Conservation (phyloP, 2,113 vertebrate species). For the Hippocampus guttulatus region DNA sequence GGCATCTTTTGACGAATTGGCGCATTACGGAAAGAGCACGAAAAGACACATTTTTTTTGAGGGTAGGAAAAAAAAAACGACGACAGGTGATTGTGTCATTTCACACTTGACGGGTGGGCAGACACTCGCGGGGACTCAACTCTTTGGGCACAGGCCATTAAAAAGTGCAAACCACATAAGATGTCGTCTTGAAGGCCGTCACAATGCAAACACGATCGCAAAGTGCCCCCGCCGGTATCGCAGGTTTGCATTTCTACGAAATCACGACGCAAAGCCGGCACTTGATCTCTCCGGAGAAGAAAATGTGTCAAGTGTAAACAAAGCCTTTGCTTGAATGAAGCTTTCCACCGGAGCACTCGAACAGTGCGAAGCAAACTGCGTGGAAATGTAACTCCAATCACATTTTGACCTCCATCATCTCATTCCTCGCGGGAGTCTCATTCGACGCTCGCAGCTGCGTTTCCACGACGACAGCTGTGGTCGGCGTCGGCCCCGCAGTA, state of each 20-base stretch:
- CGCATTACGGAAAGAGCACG: too few relatives aligned
- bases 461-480: neutral
- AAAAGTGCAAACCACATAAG: neutral
- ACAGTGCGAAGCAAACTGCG: slow-evolving; percentile 17
- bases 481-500: neutral
- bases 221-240: too few relatives aligned
- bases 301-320: slow-evolving; percentile 15
- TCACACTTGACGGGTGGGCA: neutral
- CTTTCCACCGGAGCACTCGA: neutral
- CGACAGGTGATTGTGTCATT: neutral
- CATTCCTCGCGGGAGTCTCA: slow-evolving; percentile 15
- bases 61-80: neutral
- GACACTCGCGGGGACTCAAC: neutral
- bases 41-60: too few relatives aligned
- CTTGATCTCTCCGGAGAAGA: slow-evolving; percentile 10
- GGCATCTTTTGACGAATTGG: too few relatives aligned
- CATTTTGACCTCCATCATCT: neutral
- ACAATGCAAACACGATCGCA: too few relatives aligned
- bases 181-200: neutral
- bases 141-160: neutral
- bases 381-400: slow-evolving; percentile 21
- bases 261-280: neutral
- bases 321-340: slow-evolving; percentile 4
- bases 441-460: slow-evolving; percentile 3
- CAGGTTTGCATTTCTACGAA: too few relatives aligned